Evolutionary conservation across 2,888 invertebrate genomes (phyloP), one percentile per base, ranked within the genome.

Genomic region (Monoplex corrugatus): DNA sequence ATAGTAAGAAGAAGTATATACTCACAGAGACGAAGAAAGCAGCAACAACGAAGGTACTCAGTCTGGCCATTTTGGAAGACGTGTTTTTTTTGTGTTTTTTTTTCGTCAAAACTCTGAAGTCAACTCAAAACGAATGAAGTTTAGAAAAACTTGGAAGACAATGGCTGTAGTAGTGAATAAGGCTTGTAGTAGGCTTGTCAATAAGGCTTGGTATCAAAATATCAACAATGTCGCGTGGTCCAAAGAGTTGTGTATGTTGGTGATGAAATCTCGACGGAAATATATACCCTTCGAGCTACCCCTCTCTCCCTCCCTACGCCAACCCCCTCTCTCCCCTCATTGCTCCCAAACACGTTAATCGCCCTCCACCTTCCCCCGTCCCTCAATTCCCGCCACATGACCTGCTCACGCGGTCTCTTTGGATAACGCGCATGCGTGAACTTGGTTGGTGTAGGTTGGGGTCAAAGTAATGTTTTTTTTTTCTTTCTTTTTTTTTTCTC

Each of bases 181-280:
- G n/a, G n/a, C n/a, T n/a, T n/a, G n/a, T n/a, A n/a, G n/a, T n/a
- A n/a, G n/a, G n/a, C n/a, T n/a, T n/a, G n/a, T n/a, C n/a, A n/a
- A n/a, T n/a, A n/a, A n/a, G n/a, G n/a, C 50, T n/a, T 19, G 68
- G 68, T 16, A 28, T 44, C 45, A 82, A 45, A 82, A 44, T 13
- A 78, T 45, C 44, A 82, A 82, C 82, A 82, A n/a, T 82, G n/a
- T 28, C 44, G 82, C 82, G n/a, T 82, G 82, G 82, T 44, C 35
- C 2, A 5, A 10, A 38, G 2, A 82, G 38, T 5, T 28, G 68
- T 68, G 44, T 45, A 13, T 82, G 44, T 1, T 82, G 82, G 82
- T 82, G 82, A 82, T 82, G 82, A 82, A 82, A 82, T 82, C 45
- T 28, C 32, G 45, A 8, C 10, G n/a, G 10, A 5, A 3, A 32